Evolutionary conservation across 2,113 vertebrate genomes (phyloP), one percentile per base, ranked within the genome.

Genomic region (Cygnus atratus): DNA sequence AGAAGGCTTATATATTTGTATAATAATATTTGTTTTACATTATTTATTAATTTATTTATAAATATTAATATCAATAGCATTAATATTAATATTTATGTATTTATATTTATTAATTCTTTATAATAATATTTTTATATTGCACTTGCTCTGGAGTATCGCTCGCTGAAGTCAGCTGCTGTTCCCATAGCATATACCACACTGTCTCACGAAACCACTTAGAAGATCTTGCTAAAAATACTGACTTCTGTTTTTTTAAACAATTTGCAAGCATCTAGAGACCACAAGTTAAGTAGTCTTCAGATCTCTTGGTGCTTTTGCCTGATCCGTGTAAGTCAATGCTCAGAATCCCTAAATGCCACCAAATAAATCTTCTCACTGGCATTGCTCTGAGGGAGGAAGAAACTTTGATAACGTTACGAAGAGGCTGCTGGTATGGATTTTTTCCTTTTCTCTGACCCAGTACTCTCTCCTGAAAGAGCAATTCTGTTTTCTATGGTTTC

Each of bases 121-220:
- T n/a, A n/a, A n/a, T n/a, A n/a, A n/a, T n/a, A 3, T 35, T 46
- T 46, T 37, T 57, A 12, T 46, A 57, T 29, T 22, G 35, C 33
- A 13, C 29, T 31, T 26, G 11, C 10, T 1, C 9, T 31, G 9
- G 21, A 9, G 16, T 24, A 29, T 44, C 4, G 3, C 25, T 31
- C 43, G 3, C 1, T 33, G 57, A 74, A 78, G 52, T 59, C 41
- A 8, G 28, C n/a, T 71, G 70, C 19, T 17, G 52, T 75, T 81
- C 48, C 29, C 16, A 0, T 74, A 37, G 55, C 11, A 3, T 14
- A 5, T 9, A 15, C 14, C 14, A 48, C 10, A 21, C 37, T 0
- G 3, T 84, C 55, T 91, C n/a, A 26, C 11, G 14, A 41, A 65
- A 87, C 37, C 1, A 1, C 18, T 59, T 50, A 43, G n/a, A 59